Base-by-base conservation (phyloP, 2,888 invertebrate genomes). In the Drosophila percnosoma region DNA sequence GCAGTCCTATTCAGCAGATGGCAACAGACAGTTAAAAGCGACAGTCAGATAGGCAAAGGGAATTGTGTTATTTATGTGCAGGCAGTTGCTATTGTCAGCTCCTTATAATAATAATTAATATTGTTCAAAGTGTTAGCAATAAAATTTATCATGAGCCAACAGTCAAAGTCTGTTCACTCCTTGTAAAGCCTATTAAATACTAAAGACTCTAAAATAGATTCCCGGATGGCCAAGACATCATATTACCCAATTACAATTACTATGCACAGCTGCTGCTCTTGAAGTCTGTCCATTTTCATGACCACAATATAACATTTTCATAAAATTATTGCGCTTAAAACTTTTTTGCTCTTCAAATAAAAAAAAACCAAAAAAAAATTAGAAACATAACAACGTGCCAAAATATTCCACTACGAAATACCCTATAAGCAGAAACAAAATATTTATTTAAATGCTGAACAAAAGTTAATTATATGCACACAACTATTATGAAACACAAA, bases 301-400 rank as follows among this genome's bases (percentile, higher is more conserved):
- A 53, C 72, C 29, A 33, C 49, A 45, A 52, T 71, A 60, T 48
- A n/a, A 62, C 60, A 71, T 55, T 62, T 69, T 58, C 49, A 57
- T 57, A 64, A 66, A 80, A 77, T 83, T 83, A 80, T 70, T 73
- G 62, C 63, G 70, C 45, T 65, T 80, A 61, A 68, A 83, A 80
- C 69, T 77, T 80, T 72, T 18, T 36, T 51, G 10, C 24, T 38
- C 53, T 52, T 34, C 7, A 48, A 42, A 40, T 45, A 36, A 36
- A 36, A 52, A 49, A 51, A 18, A 15, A 4, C 10, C 3, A 7
- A 2, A 2, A 18, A 0, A 45, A 4, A 45, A 24, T 45, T 8
- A 27, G 13, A 51, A 27, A 6, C 11, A 29, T 2, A n/a, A 13
- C 8, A 27, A 38, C 2, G 4, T 13, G 27, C 21, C 3, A 34